Percentiles rank a stretch among this genome's conserved stretches.
Evolutionary conservation across 2,888 invertebrate genomes (phyloP).

Genomic region (Ophraella communa): DNA sequence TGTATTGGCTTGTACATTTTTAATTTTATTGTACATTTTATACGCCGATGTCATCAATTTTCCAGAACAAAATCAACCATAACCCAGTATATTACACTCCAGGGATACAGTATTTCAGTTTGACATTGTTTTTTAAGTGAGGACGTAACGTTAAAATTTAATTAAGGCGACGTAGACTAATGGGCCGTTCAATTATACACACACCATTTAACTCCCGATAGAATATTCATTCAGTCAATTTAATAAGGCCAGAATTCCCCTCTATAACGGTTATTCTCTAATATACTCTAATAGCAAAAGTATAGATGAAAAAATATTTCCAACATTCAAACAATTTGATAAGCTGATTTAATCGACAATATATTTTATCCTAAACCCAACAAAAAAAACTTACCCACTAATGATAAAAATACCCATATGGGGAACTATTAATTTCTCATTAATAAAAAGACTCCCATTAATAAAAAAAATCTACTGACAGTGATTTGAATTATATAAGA

Average conservation of each 20-base stretch:
- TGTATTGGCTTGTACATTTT: neutral
- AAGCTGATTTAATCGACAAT: neutral
- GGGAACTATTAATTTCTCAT: too few species aligned
- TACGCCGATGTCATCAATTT: neutral
- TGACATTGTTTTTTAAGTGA: slow-evolving; percentile 23
- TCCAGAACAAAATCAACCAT: neutral
- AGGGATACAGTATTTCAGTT: slow-evolving; percentile 11
- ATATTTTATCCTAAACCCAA: neutral
- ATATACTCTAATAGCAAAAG: slow-evolving; percentile 15
- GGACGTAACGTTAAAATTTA: slow-evolving; percentile 24
- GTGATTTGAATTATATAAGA: too few species aligned
- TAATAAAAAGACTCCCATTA: too few species aligned
- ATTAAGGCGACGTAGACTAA: slow-evolving; percentile 26
- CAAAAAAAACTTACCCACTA: too few species aligned
- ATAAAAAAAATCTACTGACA: too few species aligned
- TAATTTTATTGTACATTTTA: neutral
- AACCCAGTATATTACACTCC: slow-evolving; percentile 7
- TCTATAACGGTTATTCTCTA: slow-evolving; percentile 24
- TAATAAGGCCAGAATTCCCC: slow-evolving; percentile 27
- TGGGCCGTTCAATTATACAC: slow-evolving; percentile 29
- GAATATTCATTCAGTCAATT: slow-evolving; percentile 32
- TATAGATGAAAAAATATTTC: slow-evolving; percentile 13
- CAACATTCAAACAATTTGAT: neutral
- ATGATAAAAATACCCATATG: too few species aligned
- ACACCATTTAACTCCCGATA: slow-evolving; percentile 33